These are phyloP conservation scores for Epizoanthus stellaris DNA, from an alignment of 92 coral and sea anemone genomes.

Conservation along the genomic window DNA sequence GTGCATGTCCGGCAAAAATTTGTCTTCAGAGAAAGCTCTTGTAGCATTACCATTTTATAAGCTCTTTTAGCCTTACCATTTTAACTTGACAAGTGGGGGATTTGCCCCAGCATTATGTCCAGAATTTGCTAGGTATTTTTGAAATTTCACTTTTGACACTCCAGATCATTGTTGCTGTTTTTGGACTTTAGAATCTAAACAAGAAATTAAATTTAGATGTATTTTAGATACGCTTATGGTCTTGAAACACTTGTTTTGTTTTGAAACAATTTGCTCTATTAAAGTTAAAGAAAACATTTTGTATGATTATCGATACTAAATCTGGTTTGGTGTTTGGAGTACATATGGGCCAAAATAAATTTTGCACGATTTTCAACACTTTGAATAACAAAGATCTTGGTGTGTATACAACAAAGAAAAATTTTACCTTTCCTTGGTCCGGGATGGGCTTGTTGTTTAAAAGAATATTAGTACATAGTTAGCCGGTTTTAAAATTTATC, in stretches of 20 bases:
- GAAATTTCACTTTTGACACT: too few relatives aligned
- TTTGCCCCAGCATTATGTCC: too few relatives aligned
- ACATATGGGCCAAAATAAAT: not conserved
- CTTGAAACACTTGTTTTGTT: not conserved
- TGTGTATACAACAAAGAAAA: not conserved
- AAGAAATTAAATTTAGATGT: not conserved
- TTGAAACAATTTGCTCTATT: too few relatives aligned
- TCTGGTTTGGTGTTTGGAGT: not conserved
- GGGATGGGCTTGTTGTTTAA: not conserved
- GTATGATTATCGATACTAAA: not conserved
- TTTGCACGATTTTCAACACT: not conserved
- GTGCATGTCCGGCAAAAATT: too few relatives aligned
- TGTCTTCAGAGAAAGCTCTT: too few relatives aligned
- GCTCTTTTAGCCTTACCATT: too few relatives aligned
- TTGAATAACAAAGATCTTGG: not conserved
- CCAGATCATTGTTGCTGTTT: not conserved
- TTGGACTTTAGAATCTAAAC: not conserved
- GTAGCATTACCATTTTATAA: too few relatives aligned
- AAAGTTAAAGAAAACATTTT: not conserved
- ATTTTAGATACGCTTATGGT: not conserved
- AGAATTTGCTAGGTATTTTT: too few relatives aligned
- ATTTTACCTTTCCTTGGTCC: not conserved
- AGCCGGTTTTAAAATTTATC: slow-evolving; percentile 27
- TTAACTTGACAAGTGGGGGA: too few relatives aligned
- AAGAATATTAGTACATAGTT: slow-evolving; percentile 17